A percentile compares a stretch with the other conserved stretches of the same genome.
Conservation (phyloP, 1,140 invertebrate species). For the Thaumatotibia leucotreta region DNA sequence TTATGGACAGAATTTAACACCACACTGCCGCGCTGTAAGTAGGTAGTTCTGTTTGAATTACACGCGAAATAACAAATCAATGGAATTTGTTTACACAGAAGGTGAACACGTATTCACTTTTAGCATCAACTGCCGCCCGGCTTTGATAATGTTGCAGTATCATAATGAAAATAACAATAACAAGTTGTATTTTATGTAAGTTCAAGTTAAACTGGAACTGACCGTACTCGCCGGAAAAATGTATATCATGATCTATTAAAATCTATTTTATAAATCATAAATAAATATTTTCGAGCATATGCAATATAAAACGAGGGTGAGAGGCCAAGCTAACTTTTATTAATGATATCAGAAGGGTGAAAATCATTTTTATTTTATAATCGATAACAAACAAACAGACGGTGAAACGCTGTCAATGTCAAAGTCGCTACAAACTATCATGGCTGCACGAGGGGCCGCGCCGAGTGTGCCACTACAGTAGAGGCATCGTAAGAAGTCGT, state of each 20-base stretch:
- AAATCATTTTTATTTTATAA: not conserved
- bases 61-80: slow-evolving; percentile 46
- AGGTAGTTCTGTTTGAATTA: slow-evolving; percentile 32
- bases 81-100: slow-evolving; percentile 47
- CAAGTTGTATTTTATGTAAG: not conserved
- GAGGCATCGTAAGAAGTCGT: too few species aligned
- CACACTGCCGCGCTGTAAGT: slow-evolving; percentile 15
- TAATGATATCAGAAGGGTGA: not conserved
- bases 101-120: slow-evolving; percentile 18
- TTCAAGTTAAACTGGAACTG: too few species aligned
- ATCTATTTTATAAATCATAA: not conserved
- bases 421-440: too few species aligned
- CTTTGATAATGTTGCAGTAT: not conserved
- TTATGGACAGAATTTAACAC: slow-evolving; percentile 21
- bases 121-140: not conserved
- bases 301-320: not conserved
- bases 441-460: too few species aligned
- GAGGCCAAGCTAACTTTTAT: not conserved
- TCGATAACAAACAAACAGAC: too few species aligned
- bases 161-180: not conserved
- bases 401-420: too few species aligned
- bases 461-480: too few species aligned
- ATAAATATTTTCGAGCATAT: not conserved
- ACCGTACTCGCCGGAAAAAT: too few species aligned
- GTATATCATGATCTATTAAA: too few species aligned